Conservation (phyloP, 2,113 vertebrate species). For the Pelmatolapia mariae region DNA sequence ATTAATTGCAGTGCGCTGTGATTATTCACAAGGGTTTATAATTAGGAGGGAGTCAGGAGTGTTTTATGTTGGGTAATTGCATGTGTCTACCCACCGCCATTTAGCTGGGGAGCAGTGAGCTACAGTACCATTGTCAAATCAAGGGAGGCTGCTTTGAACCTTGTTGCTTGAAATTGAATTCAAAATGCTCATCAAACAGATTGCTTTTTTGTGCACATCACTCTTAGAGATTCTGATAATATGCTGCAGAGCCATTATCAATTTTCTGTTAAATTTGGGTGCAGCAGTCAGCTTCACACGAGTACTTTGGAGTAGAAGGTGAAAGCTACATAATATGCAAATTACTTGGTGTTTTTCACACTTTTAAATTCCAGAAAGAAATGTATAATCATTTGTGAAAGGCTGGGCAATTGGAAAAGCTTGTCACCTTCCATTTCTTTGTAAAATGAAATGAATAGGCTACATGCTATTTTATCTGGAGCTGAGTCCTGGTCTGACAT, state of each 20-base stretch:
- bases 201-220: slow-evolving; percentile 53
- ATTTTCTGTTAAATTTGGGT: slow-evolving; percentile 17
- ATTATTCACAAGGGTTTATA: slow-evolving; percentile 71
- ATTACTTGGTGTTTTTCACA: slow-evolving; percentile 16
- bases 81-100: slow-evolving; percentile 23
- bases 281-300: neutral
- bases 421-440: slow-evolving; percentile 26
- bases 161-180: slow-evolving; percentile 60
- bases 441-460: slow-evolving; percentile 5
- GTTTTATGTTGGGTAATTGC: slow-evolving; percentile 67
- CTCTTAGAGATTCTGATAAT: slow-evolving; percentile 33
- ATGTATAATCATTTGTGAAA: slow-evolving; percentile 27
- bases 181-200: slow-evolving; percentile 53
- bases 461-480: neutral
- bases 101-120: slow-evolving; percentile 35
- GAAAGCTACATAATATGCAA: slow-evolving; percentile 13
- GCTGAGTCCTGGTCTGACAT: neutral
- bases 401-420: slow-evolving; percentile 20
- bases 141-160: slow-evolving; percentile 38
- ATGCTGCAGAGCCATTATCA: slow-evolving; percentile 12
- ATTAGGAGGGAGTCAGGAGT: slow-evolving; percentile 67
- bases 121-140: slow-evolving; percentile 46
- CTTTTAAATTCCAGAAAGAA: slow-evolving; percentile 2
- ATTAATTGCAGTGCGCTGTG: slow-evolving; percentile 65
- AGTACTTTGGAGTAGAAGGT: neutral